Evolutionary conservation across 2,888 invertebrate genomes (phyloP).

Genomic region (Folsomia candida): DNA sequence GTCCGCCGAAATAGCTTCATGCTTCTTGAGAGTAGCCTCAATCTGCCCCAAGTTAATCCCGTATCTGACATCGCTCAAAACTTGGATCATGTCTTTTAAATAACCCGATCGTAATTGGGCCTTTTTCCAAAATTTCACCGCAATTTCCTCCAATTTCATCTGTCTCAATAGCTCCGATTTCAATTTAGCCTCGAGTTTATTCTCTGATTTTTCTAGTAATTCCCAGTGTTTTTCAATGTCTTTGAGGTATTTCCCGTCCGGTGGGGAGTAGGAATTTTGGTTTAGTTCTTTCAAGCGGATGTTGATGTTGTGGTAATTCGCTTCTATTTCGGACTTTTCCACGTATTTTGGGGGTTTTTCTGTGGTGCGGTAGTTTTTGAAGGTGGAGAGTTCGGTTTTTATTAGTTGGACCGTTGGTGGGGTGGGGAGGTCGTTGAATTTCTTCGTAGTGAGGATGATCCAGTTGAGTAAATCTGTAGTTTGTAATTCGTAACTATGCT

Average conservation of each 20-base stretch:
- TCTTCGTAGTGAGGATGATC: constrained; percentile 81
- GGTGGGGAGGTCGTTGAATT: constrained; percentile 80
- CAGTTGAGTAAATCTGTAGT: constrained; percentile 85
- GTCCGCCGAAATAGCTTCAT: constrained; percentile 96
- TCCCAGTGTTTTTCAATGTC: constrained; percentile 96
- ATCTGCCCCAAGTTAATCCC: constrained; percentile 87
- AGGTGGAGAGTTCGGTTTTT: constrained; percentile 80
- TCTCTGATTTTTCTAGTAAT: constrained; percentile 86
- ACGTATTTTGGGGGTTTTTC: constrained; percentile 99
- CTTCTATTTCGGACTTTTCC: constrained; percentile 96
- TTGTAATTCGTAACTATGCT: constrained; percentile 80
- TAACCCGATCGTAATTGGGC: constrained; percentile 91
- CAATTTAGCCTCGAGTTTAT: constrained; percentile 86
- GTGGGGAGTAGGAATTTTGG: constrained; percentile 78
- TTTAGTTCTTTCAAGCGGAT: constrained; percentile 91
- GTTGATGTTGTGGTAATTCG: constrained; percentile 92
- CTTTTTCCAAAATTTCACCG: constrained; percentile 93
- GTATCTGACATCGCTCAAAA: constrained; percentile 86
- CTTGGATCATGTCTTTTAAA: constrained; percentile 95
- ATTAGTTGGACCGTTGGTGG: constrained; percentile 95
- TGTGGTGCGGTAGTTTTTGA: constrained; percentile 92
- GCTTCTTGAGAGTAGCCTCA: constrained; percentile 96
- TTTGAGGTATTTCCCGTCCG: constrained; percentile 86
- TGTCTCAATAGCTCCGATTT: constrained; percentile 86
- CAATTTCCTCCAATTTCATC: constrained; percentile 88